Evolutionary conservation across 2,888 invertebrate species (phyloP), one percentile per base, ranked within the genome.

Genomic region (Dicyrtoma fusca): DNA sequence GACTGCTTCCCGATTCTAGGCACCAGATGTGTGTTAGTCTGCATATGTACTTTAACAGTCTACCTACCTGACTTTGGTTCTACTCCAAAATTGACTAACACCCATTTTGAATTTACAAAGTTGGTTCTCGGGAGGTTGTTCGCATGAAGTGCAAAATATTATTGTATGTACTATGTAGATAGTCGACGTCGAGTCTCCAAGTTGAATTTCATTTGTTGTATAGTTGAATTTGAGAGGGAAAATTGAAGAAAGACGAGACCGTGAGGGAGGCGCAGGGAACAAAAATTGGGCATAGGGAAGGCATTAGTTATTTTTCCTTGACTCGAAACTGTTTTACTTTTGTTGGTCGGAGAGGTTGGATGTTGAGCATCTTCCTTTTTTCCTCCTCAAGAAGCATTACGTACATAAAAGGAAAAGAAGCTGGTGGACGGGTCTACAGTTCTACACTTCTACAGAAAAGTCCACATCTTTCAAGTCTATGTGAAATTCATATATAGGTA

Each of bases 301-400:
- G 61, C 14, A 34, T 61, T 42, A n/a, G 26, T 26, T 61, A 14
- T 34, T 61, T 49, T 61, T 61, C 17, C 34, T 61, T 61, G 61
- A 61, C 61, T 61, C 61, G 14, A 55, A 8, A 61, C 25, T 25
- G 44, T 34, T 61, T 25, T 42, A 34, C 34, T 34, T 34, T 34
- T 34, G 34, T 34, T 34, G 34, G 34, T 34, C n/a, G 34, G 34
- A 25, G 21, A 6, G 34, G 34, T 34, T 42, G 34, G 34, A 25
- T 57, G 25, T 57, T 57, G 57, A 61, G 44, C 42, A 34, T 34
- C 42, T 61, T 61, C 61, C 34, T 61, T n/a, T 61, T n/a, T 14
- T 34, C 34, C 42, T 13, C 42, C 3, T 49, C 5, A 11, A 49
- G 49, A 4, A 49, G 11, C 49, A 17, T 49, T 49, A n/a, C 49